Evolutionary conservation across 2,113 vertebrate species (phyloP).

Genomic region (Passer montanus): DNA sequence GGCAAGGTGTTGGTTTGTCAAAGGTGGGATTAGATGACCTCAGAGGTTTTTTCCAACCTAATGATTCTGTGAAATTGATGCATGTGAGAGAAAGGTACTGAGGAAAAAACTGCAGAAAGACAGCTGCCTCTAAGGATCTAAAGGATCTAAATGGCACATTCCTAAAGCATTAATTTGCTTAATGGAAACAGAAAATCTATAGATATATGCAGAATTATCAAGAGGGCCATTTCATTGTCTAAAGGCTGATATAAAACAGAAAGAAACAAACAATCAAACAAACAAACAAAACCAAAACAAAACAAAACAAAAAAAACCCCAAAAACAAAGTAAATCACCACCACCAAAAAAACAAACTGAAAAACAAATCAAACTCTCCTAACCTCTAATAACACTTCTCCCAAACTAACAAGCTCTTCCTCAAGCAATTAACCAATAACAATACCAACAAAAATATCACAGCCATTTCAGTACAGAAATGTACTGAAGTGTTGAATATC

Average conservation of each 20-base stretch:
- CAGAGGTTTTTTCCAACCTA: not conserved
- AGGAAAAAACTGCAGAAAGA: not conserved
- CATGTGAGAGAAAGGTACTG: not conserved
- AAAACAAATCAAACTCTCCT: not conserved
- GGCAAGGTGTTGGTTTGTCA: not conserved
- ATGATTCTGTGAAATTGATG: not conserved
- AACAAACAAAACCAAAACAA: fast-evolving
- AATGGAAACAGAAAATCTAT: not conserved
- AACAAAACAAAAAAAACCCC: not conserved
- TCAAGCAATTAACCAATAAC: not conserved
- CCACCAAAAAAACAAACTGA: not conserved
- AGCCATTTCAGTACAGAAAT: not conserved
- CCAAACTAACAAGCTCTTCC: not conserved
- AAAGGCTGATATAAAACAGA: not conserved
- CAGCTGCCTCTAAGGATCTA: not conserved
- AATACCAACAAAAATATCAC: not conserved
- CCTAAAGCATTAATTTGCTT: not conserved
- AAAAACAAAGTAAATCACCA: not conserved
- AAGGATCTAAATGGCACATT: not conserved
- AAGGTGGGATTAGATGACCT: not conserved
- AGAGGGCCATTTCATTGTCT: not conserved
- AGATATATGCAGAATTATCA: not conserved
- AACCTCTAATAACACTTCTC: fast-evolving
- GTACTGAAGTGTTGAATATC: too few species aligned
- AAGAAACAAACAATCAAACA: not conserved